A percentile compares a stretch with the other conserved stretches of the same genome.
Conservation (phyloP, 2,113 vertebrate genomes). For the Oncorhynchus clarkii region DNA sequence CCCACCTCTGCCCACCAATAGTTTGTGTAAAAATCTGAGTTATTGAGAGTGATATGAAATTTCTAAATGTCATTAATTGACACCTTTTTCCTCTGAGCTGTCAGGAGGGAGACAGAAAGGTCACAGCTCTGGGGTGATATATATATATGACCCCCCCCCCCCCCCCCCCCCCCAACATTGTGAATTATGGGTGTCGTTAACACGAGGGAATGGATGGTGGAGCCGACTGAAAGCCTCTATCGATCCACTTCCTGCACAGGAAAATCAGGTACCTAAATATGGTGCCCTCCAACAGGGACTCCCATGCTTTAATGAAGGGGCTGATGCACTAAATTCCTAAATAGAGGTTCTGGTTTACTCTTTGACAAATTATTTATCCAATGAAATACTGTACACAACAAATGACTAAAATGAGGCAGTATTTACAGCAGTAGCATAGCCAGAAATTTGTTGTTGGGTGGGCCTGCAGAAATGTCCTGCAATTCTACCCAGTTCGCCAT, state of each 20-base stretch:
- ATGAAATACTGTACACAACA: no score
- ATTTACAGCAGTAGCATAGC: no score
- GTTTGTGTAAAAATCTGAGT: constrained; percentile 69
- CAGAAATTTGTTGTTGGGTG: no score
- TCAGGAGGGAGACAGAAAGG: constrained; percentile 74
- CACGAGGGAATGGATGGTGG: constrained; percentile 69
- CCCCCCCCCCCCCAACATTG: constrained; percentile 31
- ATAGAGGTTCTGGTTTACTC: constrained; percentile 1
- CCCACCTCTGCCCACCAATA: constrained; percentile 38
- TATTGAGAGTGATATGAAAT: constrained; percentile 76
- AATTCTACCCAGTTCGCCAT: no score
- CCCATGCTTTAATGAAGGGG: constrained; percentile 42
- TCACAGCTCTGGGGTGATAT: constrained; percentile 68
- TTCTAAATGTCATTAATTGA: constrained; percentile 81
- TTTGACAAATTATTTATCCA: background rate
- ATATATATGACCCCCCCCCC: constrained; percentile 65
- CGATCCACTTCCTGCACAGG: constrained; percentile 60
- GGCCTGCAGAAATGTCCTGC: no score
- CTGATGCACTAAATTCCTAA: constrained; percentile 24
- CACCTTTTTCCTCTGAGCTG: constrained; percentile 73
- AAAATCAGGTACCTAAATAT: constrained; percentile 48
- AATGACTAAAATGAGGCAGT: no score
- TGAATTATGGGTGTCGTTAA: constrained; percentile 81
- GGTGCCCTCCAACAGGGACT: constrained; percentile 48
- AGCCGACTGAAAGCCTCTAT: constrained; percentile 71